Evolutionary conservation across 2,113 vertebrate species (phyloP), one percentile per base, ranked within the genome.

Genomic region (Steatornis caripensis): DNA sequence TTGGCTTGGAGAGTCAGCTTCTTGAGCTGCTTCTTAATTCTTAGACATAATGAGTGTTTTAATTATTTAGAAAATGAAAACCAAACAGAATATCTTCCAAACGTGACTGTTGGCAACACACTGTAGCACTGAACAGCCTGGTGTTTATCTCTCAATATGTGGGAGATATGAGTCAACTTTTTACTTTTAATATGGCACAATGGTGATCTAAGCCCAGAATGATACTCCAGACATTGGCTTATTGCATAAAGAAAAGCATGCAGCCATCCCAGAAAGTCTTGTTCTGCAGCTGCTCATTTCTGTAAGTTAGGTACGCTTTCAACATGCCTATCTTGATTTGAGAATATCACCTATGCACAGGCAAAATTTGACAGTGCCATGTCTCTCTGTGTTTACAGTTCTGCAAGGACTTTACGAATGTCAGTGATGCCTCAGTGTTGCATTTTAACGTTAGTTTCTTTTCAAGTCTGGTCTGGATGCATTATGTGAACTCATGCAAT

Each of bases 271-370:
- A 61, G 55, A 64, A 55, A 64, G 4, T 26, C 48, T 76, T 83
- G 11, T 24, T 93, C 45, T 79, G 34, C 68, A 80, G 54, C 39
- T 89, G 26, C 7, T 89, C 14, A 11, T 76, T 71, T 72, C 43
- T 8, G 0, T 54, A 87, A 57, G 13, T 34, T 30, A 46, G 3
- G 6, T 27, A 17, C 39, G 16, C 12, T 60, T 85, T 76, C 61
- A 85, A 39, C 6, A 17, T 0, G 0, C 21, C 11, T 14, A 0
- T 53, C 48, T 32, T 34, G 2, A 1, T 65, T 65, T 61, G 43
- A 79, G 45, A 82, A 72, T 57, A 80, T 27, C 53, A 53, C 17
- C 10, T 36, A 12, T 2, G 12, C 41, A 64, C 14, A 72, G 24
- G 26, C 6, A 84, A 24, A 87, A 69, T 2, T 24, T 15, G 68